Evolutionary conservation across 1,140 invertebrate genomes (phyloP), one percentile per base, ranked within the genome.

Genomic region (Neomicropteryx cornuta): DNA sequence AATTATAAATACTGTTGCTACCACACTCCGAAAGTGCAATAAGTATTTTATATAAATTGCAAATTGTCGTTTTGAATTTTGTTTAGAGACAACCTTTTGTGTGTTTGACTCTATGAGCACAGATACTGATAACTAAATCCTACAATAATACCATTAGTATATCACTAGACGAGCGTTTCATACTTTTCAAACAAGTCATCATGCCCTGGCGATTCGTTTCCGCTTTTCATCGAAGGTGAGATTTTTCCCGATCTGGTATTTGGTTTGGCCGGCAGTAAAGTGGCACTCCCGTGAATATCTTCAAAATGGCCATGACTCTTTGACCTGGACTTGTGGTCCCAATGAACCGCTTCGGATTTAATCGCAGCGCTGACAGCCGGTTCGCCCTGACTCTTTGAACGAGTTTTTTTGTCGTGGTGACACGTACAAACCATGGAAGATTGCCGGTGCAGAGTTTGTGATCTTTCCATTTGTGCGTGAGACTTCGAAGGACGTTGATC

Each of bases 121-220:
- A n/a, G n/a, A n/a, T n/a, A n/a, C n/a, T n/a, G n/a, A n/a, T n/a
- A n/a, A n/a, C n/a, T n/a, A n/a, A n/a, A n/a, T n/a, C n/a, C n/a
- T n/a, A n/a, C n/a, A n/a, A n/a, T n/a, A n/a, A n/a, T n/a, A n/a
- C n/a, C n/a, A n/a, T n/a, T n/a, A 35, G 17, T 20, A 29, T 18
- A 10, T 19, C 31, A 45, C 51, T 64, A 68, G 23, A 68, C 66
- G 37, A 68, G 52, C 17, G 66, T 68, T 44, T 68, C 66, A 43
- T 68, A 68, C 45, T 68, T 68, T 41, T 68, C 66, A 38, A 67
- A 58, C 24, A 68, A 58, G 37, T 61, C 58, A 20, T 42, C 43
- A 45, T 60, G 59, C 11, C 3, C 19, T 20, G 21, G 23, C 10
- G 29, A 28, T 17, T 3, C 14, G 31, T 22, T 8, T 4, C 30